phyloP scores from a whole-genome alignment of 2,797 vertebrate genomes.

The Astyanax mexicanus region DNA sequence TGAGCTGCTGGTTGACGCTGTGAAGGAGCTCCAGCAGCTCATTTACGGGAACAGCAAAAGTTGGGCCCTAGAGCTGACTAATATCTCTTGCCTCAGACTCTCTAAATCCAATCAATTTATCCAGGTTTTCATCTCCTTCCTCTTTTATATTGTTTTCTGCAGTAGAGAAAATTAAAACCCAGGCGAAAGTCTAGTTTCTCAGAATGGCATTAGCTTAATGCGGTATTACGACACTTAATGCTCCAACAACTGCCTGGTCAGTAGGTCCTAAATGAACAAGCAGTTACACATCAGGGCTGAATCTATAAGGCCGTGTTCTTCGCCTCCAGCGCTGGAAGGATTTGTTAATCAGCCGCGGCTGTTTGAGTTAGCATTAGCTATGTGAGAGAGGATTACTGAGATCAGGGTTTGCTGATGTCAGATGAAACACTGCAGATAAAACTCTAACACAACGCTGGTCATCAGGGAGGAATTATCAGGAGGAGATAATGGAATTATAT shows the following conservation, averaged over 20 bases:
- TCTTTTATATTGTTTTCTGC: background rate
- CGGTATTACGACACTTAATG: constrained; percentile 11
- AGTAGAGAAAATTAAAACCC: constrained; percentile 7
- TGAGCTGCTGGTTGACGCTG: too few relatives aligned
- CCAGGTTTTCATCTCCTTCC: too few relatives aligned
- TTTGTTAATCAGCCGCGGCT: constrained; percentile 22
- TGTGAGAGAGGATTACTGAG: constrained; percentile 40
- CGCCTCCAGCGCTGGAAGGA: constrained; percentile 5
- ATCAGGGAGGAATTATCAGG: constrained; percentile 54
- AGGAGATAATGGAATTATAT: constrained; percentile 50
- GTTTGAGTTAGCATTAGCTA: constrained; percentile 33
- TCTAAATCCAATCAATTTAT: too few relatives aligned
- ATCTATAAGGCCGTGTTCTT: background rate
- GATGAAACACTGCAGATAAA: constrained; percentile 48
- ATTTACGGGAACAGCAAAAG: too few relatives aligned
- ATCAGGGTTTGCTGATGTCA: constrained; percentile 42
- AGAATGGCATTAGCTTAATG: background rate
- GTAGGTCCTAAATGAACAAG: constrained; percentile 8
- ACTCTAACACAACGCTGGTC: constrained; percentile 51
- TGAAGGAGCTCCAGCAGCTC: too few relatives aligned
- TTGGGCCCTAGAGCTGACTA: too few relatives aligned
- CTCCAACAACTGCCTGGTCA: constrained; percentile 28
- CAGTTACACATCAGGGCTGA: constrained; percentile 10
- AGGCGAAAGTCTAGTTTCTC: constrained; percentile 2
- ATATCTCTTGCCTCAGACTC: background rate